A percentile compares a stretch with the other conserved stretches of the same genome.
Conservation (phyloP, 1,140 invertebrate species). For the Cyphomyrmex costatus region DNA sequence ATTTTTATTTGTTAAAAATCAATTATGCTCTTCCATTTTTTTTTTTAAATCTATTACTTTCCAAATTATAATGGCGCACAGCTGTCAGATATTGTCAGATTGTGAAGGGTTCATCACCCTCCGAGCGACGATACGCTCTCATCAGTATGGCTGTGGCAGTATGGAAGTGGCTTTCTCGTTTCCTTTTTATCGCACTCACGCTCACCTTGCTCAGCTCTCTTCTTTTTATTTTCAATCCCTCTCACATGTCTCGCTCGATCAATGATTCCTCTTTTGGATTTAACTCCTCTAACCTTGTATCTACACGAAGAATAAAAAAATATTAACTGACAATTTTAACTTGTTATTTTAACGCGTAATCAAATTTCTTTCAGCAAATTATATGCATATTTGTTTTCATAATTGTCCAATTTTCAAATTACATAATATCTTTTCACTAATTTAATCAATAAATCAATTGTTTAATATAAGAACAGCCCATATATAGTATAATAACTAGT, state of each 20-base stretch:
- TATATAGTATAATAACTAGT: no score
- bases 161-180: conserved; percentile 34
- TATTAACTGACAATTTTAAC: background rate
- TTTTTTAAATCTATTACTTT: background rate
- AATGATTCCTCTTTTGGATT: conserved; percentile 27
- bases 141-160: conserved; percentile 30
- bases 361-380: conserved; percentile 22
- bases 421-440: background rate
- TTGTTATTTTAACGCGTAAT: conserved; percentile 1
- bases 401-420: background rate
- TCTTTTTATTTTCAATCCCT: background rate
- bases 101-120: conserved; percentile 19
- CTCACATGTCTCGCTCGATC: background rate
- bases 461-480: no score
- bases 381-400: background rate
- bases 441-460: background rate
- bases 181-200: conserved; percentile 9
- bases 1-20: no score
- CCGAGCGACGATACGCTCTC: conserved; percentile 15
- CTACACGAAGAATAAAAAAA: background rate
- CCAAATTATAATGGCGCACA: background rate
- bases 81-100: conserved; percentile 12
- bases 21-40: background rate
- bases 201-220: conserved; percentile 1
- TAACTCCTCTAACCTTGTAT: conserved; percentile 3